phyloP scores from a whole-genome alignment of 2,113 vertebrate genomes.

The Plecotus auritus region DNA sequence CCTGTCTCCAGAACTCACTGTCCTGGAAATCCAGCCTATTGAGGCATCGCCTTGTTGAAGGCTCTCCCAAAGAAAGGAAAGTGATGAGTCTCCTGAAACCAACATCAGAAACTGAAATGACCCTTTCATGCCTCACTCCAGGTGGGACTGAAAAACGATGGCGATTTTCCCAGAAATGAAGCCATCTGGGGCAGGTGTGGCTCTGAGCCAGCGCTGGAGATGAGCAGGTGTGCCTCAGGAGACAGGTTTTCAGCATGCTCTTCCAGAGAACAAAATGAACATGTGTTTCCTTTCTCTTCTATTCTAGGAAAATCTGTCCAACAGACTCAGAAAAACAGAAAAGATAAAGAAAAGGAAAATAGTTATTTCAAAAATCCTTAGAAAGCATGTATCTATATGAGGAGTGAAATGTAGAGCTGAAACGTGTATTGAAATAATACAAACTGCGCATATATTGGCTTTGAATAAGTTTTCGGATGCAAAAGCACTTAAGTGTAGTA shows the following conservation, averaged over 20 bases:
- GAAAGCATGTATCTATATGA: neutral
- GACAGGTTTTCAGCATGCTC: neutral
- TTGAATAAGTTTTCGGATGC: neutral
- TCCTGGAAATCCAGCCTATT: neutral
- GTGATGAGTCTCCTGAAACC: neutral
- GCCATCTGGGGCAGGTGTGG: neutral
- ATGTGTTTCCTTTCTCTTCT: constrained; percentile 51
- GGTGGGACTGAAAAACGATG: neutral
- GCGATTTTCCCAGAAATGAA: neutral
- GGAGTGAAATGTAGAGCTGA: neutral
- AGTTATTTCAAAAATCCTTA: constrained; percentile 47
- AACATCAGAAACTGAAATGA: constrained; percentile 26
- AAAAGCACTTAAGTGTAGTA: neutral
- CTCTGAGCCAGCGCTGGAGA: constrained; percentile 4
- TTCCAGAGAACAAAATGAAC: constrained; percentile 33
- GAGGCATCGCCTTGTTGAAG: constrained; percentile 6
- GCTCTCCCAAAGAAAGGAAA: neutral
- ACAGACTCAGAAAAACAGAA: neutral
- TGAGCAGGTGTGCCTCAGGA: constrained; percentile 36
- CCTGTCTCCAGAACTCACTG: constrained; percentile 7
- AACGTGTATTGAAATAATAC: neutral
- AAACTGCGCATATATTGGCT: neutral
- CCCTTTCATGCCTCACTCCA: neutral
- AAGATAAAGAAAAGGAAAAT: constrained; percentile 18
- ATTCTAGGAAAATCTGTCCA: constrained; percentile 16